Conservation (phyloP, 2,888 invertebrate genomes). For the Myopa tessellatipennis region DNA sequence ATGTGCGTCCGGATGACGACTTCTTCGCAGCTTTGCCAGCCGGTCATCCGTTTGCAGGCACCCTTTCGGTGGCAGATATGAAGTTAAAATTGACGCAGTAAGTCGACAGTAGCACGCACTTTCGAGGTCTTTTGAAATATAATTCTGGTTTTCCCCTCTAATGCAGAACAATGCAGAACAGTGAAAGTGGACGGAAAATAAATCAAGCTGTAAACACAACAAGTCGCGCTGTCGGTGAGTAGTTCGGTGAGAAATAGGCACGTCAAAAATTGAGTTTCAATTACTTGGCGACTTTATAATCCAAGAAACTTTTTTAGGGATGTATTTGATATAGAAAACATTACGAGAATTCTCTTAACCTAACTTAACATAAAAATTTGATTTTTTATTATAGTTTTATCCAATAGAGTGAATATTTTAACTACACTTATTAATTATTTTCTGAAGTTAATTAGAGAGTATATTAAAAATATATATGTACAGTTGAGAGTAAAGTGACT, state of each 20-base stretch:
- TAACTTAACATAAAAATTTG: too few relatives aligned
- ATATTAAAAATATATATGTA: too few relatives aligned
- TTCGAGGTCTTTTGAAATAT: constrained; percentile 1
- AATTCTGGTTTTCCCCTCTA: constrained; percentile 20
- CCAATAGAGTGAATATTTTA: too few relatives aligned
- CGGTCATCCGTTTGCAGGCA: constrained; percentile 95
- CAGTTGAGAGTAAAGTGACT: background rate
- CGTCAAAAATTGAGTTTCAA: background rate
- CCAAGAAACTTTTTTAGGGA: constrained; percentile 48
- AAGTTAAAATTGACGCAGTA: constrained; percentile 91
- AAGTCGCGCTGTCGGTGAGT: constrained; percentile 83
- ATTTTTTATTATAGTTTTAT: too few relatives aligned
- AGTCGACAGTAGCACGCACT: constrained; percentile 66
- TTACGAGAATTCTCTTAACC: too few relatives aligned
- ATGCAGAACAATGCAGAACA: constrained; percentile 90
- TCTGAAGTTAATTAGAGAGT: too few relatives aligned
- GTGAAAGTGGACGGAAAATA: constrained; percentile 91
- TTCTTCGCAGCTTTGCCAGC: constrained; percentile 78
- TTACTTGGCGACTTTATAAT: background rate
- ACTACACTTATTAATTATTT: too few relatives aligned
- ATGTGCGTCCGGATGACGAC: constrained; percentile 73
- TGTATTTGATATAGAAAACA: too few relatives aligned
- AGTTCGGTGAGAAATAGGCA: too few relatives aligned
- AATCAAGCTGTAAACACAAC: constrained; percentile 93
- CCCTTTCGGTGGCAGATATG: constrained; percentile 94